Evolutionary conservation across 2,888 invertebrate genomes (phyloP), one percentile per base, ranked within the genome.

Genomic region (Sepiola atlantica): DNA sequence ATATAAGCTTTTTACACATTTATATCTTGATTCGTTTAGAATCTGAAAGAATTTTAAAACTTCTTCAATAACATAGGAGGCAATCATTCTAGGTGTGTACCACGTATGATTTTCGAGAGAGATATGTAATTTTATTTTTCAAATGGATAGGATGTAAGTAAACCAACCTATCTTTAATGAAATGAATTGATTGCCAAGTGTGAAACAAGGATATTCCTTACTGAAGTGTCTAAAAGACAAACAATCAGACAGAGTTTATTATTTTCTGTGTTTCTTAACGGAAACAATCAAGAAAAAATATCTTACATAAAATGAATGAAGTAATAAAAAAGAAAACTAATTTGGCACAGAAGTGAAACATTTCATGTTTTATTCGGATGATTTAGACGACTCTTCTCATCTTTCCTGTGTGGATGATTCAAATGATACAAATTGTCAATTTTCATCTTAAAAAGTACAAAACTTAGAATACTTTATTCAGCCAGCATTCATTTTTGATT

Each of bases 171-270:
- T 77, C 77, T 32, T 77, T 77, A 77, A 77, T 77, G 77, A 77
- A n/a, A 77, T 77, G 77, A 77, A 77, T n/a, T 77, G 77, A 32
- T 77, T 77, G n/a, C 77, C 77, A 77, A 12, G 77, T 8, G 77
- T 77, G 77, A 77, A 77, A n/a, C 77, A n/a, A 77, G 32, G 77
- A 77, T n/a, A 77, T 77, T 77, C 77, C 77, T 77, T 77, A 77
- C 77, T 77, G 28, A 77, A 77, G 77, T n/a, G 77, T n/a, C 77
- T 77, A 77, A 77, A 77, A n/a, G n/a, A 77, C 16, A 16, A 77
- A n/a, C 77, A 12, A n/a, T 77, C 28, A 24, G 16, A 28, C n/a
- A 77, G 28, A 3, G n/a, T 12, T 77, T n/a, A 77, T n/a, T 77
- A 8, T 28, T 77, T 77, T 28, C 77, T n/a, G 77, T 77, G n/a